Evolutionary conservation across 2,113 vertebrate species (phyloP).

Genomic region (Gymnobelideus leadbeateri): DNA sequence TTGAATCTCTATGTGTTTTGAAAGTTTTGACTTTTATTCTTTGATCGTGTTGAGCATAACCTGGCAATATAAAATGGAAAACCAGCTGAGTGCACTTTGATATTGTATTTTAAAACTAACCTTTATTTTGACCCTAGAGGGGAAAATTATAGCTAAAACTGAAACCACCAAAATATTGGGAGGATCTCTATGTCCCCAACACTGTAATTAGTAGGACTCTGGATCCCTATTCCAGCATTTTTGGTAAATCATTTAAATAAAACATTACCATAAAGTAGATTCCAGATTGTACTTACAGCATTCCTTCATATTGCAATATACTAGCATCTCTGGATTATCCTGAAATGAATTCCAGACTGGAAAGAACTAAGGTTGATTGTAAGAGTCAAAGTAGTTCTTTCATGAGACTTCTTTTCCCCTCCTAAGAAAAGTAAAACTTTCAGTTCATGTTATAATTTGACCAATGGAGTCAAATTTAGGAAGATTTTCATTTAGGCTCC

Average conservation of each 20-base stretch:
- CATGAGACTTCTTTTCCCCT: not conserved
- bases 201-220: not conserved
- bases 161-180: not conserved
- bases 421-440: not conserved
- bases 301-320: not conserved
- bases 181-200: not conserved
- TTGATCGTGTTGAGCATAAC: not conserved
- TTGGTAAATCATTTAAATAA: not conserved
- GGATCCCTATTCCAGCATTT: not conserved
- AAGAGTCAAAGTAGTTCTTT: not conserved
- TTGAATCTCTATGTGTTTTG: not conserved
- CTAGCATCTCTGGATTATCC: not conserved
- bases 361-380: constrained; percentile 18
- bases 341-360: constrained; percentile 15
- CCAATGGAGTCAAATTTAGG: not conserved
- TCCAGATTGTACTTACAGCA: not conserved
- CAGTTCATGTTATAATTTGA: not conserved
- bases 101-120: too few relatives aligned
- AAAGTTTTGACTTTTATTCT: not conserved
- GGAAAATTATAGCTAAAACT: not conserved
- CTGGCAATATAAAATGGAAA: not conserved
- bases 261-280: not conserved
- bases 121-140: not conserved
- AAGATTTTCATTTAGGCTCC: not conserved
- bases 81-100: not conserved